Evolutionary conservation across 2,113 vertebrate species (phyloP), one percentile per base, ranked within the genome.

Genomic region (Eupsittula cactorum): DNA sequence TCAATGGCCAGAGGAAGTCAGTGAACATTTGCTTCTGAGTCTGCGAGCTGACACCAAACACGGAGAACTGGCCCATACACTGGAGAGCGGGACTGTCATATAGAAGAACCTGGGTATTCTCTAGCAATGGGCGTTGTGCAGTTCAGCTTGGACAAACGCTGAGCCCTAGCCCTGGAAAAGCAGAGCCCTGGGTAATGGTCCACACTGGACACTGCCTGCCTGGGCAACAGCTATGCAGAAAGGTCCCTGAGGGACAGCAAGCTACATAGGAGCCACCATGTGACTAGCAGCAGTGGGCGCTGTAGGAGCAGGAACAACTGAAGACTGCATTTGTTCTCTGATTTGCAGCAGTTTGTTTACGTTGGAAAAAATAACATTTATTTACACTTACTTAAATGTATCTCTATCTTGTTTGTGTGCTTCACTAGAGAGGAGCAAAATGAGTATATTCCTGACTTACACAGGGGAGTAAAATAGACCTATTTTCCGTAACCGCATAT

Each of bases 51-150:
- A 64, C 42, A 35, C 6, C 6, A 70, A 46, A 35, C 10, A 21
- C 2, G 16, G 23, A 16, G 6, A 46, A 25, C 3, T 35, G 47
- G 9, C 17, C 0, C 2, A 35, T 11, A 3, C 0, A 1, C 16
- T 82, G 49, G 13, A 76, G 27, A 64, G 29, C 7, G 41, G 35
- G 18, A 14, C 3, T 57, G 20, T 29, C 15, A 33, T 19, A 12
- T 57, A 57, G 57, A 82, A 13, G 27, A 39, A 8, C 4, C 1
- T 3, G 13, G 2, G 2, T 6, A 4, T 13, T 16, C 13, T 62
- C 28, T 15, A 47, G 9, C 13, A 86, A 46, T 4, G 5, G 20
- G 16, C 3, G 4, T 77, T 37, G 21, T 47, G 52, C 33, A 44
- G 20, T 15, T 50, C 29, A 91, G 16, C 13, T 7, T 8, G 15